Base-by-base conservation (phyloP, 2,797 vertebrate species). In the Acanthiza pusilla region DNA sequence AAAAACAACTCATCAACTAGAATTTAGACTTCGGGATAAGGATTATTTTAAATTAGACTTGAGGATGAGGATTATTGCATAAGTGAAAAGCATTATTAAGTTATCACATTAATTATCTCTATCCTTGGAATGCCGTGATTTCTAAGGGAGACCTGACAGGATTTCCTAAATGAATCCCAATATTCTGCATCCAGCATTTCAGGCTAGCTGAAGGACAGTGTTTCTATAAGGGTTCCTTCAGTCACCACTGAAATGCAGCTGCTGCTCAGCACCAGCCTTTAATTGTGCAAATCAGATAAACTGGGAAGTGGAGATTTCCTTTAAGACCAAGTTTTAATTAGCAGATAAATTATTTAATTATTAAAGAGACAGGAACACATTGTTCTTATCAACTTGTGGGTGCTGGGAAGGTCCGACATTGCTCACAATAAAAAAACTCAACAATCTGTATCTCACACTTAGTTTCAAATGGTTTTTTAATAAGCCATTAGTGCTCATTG, bases 301-400 rank as follows among this genome's bases (percentile, higher is more conserved):
- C 13, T 65, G n/a, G 26, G 72, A 85, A 95, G 72, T 4, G 4
- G 58, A 83, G 70, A 84, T 75, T 90, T 77, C 66, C 82, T 93
- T 81, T 68, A 89, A 87, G 81, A 82, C 68, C 62, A 87, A 89
- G 63, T 88, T 89, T 94, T 92, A 96, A 89, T 94, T 91, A 92
- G 62, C 47, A 72, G 62, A 79, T 81, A 25, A 54, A 91, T 94
- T 79, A 96, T 74, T 95, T 91, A 65, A 91, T 79, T 65, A 71
- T 68, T 50, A 75, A 85, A 66, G 50, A 92, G 58, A 93, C 74
- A 60, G 58, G 65, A 95, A 92, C 13, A 29, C 62, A 47, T 62
- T 74, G 61, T 88, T 89, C 89, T 85, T 85, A 77, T 42, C 78
- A 80, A 21, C 15, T 61, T 54, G 23, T 45, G 51, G 50, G 43